Percentiles rank a stretch among this genome's conserved stretches.
Conservation (phyloP, 2,113 vertebrate genomes). For the Callocephalon fimbriatum region DNA sequence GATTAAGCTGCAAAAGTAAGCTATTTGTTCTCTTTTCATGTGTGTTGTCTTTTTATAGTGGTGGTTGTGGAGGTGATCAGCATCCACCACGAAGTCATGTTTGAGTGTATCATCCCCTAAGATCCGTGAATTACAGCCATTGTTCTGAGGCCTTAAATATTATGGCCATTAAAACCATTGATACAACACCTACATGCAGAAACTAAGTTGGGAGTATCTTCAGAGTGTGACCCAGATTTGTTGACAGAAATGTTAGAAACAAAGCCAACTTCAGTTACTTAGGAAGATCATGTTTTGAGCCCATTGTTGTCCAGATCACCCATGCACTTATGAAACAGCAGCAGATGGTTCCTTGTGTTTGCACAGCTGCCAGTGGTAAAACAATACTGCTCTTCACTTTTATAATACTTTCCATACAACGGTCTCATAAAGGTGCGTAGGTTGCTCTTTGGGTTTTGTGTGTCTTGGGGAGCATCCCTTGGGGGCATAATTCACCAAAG, state of each 20-base stretch:
- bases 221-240: background rate
- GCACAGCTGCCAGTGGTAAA: conserved; percentile 56
- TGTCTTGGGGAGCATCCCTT: background rate
- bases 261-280: background rate
- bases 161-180: background rate
- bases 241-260: conserved; percentile 20
- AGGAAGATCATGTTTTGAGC: conserved; percentile 26
- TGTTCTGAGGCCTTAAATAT: background rate
- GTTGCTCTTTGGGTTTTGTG: background rate
- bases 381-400: conserved; percentile 31
- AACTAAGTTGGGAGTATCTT: background rate
- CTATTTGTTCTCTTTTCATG: background rate
- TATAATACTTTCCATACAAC: conserved; percentile 6
- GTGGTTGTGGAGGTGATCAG: background rate
- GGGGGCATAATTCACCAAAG: background rate
- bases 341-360: conserved; percentile 67
- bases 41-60: background rate
- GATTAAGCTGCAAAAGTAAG: background rate
- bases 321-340: conserved; percentile 12
- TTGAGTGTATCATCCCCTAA: background rate
- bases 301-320: conserved; percentile 31
- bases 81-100: background rate
- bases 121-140: background rate
- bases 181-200: background rate
- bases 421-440: background rate